Evolutionary conservation across 2,113 vertebrate species (phyloP).

Genomic region (Perognathus longimembris): DNA sequence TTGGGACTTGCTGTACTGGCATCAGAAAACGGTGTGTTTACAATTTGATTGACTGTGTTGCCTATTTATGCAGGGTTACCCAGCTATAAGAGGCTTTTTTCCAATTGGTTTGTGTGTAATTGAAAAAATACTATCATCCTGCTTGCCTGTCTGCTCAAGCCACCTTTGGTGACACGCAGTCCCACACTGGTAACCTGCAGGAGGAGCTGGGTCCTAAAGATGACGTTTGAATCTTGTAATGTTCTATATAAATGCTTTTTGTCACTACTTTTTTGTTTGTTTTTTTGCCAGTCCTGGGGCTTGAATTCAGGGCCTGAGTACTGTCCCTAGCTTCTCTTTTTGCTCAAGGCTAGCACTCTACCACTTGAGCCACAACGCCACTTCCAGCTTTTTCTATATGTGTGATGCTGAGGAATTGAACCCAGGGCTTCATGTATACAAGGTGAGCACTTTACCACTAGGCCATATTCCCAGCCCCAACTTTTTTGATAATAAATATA

Average conservation of each 20-base stretch:
- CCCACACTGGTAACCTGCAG: not conserved
- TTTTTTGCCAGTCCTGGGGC: too few species aligned
- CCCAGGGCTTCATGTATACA: too few species aligned
- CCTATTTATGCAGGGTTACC: conserved; percentile 74
- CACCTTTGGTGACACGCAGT: not conserved
- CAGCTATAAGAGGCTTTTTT: conserved; percentile 67
- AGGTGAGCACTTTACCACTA: too few species aligned
- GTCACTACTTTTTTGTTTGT: too few species aligned
- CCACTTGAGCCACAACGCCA: too few species aligned
- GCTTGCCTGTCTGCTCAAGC: conserved; percentile 4
- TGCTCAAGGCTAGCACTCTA: too few species aligned
- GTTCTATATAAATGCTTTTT: conserved; percentile 69
- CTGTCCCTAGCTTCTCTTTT: too few species aligned
- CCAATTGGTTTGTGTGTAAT: conserved; percentile 50
- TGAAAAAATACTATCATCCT: not conserved
- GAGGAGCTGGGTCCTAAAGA: conserved; percentile 61
- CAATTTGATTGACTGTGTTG: conserved; percentile 77
- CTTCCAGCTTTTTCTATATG: too few species aligned
- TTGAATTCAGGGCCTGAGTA: too few species aligned
- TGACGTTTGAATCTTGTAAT: conserved; percentile 70
- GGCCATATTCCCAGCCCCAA: too few species aligned
- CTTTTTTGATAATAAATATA: too few species aligned
- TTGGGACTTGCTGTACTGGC: conserved; percentile 67
- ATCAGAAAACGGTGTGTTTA: conserved; percentile 78
- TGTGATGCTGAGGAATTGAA: too few species aligned